phyloP scores from a whole-genome alignment of 2,797 vertebrate species.

The Leucoraja ocellata region DNA sequence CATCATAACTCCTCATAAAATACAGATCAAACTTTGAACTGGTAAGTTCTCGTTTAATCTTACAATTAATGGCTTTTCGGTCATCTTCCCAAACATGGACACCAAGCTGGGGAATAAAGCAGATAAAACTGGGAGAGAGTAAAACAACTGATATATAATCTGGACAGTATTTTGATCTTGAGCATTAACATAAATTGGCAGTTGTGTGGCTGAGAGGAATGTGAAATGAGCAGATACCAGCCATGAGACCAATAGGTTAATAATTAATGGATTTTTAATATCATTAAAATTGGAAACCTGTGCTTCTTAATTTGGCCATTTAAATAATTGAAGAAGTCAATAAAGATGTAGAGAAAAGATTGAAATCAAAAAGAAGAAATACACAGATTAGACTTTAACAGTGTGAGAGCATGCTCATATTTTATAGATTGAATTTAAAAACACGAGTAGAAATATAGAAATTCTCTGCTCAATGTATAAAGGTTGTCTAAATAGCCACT shows the following conservation, averaged over 20 bases:
- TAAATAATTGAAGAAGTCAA: conserved; percentile 8
- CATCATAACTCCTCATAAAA: too few species aligned
- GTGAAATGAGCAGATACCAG: not conserved
- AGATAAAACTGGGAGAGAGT: not conserved
- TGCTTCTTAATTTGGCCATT: not conserved
- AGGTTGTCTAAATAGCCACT: not conserved
- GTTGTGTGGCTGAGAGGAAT: not conserved
- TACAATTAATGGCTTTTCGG: too few species aligned
- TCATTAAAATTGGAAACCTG: not conserved
- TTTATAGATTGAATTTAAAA: not conserved
- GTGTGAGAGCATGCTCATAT: not conserved
- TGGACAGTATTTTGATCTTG: too few species aligned
- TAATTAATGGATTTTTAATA: not conserved
- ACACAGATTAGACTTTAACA: not conserved
- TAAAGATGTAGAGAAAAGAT: not conserved
- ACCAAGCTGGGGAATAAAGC: not conserved
- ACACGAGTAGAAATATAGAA: not conserved
- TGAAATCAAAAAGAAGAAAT: not conserved
- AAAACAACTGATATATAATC: too few species aligned
- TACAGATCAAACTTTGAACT: too few species aligned
- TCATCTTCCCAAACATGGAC: not conserved
- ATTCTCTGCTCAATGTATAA: not conserved
- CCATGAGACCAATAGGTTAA: not conserved
- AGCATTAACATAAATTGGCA: not conserved
- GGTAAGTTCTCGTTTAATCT: too few species aligned